Evolutionary conservation across 2,888 invertebrate genomes (phyloP).

Genomic region (Clusia tigrina): DNA sequence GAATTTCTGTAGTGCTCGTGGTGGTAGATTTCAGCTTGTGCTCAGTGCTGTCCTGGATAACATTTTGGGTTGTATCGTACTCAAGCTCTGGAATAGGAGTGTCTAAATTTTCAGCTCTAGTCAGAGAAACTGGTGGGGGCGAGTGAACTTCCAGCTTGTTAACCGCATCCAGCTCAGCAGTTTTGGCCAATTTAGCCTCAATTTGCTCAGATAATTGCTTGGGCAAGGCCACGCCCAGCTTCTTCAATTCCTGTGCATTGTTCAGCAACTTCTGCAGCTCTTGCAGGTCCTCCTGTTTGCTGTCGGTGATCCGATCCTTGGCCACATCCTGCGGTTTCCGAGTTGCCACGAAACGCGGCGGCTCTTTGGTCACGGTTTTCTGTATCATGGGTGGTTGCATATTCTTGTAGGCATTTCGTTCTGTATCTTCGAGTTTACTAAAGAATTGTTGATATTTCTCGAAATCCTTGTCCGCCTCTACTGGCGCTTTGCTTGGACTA

Average conservation of each 20-base stretch:
- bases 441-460: constrained; percentile 48
- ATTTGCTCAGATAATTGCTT: constrained; percentile 51
- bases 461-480: constrained; percentile 37
- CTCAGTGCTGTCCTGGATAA: background rate
- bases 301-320: constrained; percentile 7
- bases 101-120: background rate
- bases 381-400: constrained; percentile 52
- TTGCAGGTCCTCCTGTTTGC: constrained; percentile 65
- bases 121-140: constrained; percentile 12
- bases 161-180: constrained; percentile 1
- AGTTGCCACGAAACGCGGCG: constrained; percentile 36
- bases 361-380: constrained; percentile 42
- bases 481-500: constrained; percentile 15
- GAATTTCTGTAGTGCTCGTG: background rate
- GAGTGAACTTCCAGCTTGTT: constrained; percentile 10
- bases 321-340: constrained; percentile 27
- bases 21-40: background rate
- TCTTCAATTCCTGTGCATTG: constrained; percentile 62
- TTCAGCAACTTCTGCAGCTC: constrained; percentile 66
- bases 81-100: constrained; percentile 27
- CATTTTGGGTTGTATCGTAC: constrained; percentile 12
- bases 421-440: constrained; percentile 44
- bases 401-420: constrained; percentile 48
- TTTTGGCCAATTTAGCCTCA: constrained; percentile 45
- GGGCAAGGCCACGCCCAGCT: constrained; percentile 52